phyloP scores from a whole-genome alignment of 2,888 invertebrate species.

The Oxystoma pomonae region DNA sequence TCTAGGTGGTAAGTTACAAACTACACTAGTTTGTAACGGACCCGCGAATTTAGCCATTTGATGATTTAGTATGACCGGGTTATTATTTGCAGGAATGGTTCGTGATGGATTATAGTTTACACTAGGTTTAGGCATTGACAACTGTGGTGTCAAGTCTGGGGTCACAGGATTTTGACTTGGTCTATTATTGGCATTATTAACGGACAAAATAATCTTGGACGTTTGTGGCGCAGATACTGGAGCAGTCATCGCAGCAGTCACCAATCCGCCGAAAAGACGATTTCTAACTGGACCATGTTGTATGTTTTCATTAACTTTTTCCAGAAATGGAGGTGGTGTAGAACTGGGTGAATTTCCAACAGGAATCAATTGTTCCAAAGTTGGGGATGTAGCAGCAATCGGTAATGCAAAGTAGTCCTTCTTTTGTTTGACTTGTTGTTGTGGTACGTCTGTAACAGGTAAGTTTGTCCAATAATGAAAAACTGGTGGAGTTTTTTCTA shows the following conservation, averaged over 20 bases:
- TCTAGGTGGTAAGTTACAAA: background rate
- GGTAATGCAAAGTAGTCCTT: background rate
- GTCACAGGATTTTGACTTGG: background rate
- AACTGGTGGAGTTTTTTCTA: background rate
- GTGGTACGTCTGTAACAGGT: background rate
- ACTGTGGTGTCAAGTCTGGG: background rate
- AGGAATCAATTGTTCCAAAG: background rate
- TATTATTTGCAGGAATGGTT: background rate
- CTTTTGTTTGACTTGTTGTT: background rate
- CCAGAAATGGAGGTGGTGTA: background rate
- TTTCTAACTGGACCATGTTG: background rate
- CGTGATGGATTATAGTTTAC: background rate
- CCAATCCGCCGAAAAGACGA: background rate
- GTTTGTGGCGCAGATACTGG: background rate
- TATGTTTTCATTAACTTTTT: background rate
- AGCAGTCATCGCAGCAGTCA: background rate
- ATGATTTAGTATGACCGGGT: background rate
- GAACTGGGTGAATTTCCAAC: too few relatives aligned
- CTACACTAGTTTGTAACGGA: too few relatives aligned
- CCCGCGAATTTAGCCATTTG: too few relatives aligned
- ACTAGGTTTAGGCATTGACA: background rate
- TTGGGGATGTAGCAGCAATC: background rate
- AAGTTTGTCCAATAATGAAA: background rate
- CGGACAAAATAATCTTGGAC: background rate
- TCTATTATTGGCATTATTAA: background rate